Base-by-base conservation (phyloP, 1,140 invertebrate species). In the Cryptotermes secundus region DNA sequence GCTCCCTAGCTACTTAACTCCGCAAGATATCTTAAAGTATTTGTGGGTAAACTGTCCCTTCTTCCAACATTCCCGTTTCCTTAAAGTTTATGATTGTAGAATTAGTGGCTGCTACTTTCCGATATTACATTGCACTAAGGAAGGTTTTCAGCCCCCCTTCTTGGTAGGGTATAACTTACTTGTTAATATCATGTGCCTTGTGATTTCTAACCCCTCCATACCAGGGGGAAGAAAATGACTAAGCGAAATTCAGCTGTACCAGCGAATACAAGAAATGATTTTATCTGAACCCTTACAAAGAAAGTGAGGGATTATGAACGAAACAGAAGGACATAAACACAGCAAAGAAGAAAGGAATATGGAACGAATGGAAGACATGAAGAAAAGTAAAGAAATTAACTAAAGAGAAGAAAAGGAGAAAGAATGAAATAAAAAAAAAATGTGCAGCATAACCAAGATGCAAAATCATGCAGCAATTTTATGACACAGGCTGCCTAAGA, bases 61-160 rank as follows among this genome's bases (percentile, higher is more conserved):
- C 53, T 3, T 59, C 53, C 3, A 59, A 9, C 19, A 1, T 72
- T 72, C 59, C 59, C 59, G 26, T 31, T 72, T n/a, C 7, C 26
- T 72, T 31, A 72, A 72, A 72, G 9, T 31, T 72, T 72, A 72
- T 72, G 59, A 31, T 72, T 72, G 59, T 72, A 31, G 59, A 72
- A 72, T 72, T n/a, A 72, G 59, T 72, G 59, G 59, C 59, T 72
- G n/a, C n/a, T 72, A 72, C 59, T 72, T 72, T 72, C 59, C 59
- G 14, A 72, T 72, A 72, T 72, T 72, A 31, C 59, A 14, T n/a
- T 31, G 59, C 59, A 26, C 59, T 49, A 19, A 19, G 45, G 9
- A 22, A 3, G 45, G 45, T 49, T 49, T 19, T 16, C 16, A 19
- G 45, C 45, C 9, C 59, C 59, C 59, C 59, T n/a, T 72, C 59